Base-by-base conservation (phyloP, 2,797 vertebrate genomes). In the Sebastiscus albofasciatus region DNA sequence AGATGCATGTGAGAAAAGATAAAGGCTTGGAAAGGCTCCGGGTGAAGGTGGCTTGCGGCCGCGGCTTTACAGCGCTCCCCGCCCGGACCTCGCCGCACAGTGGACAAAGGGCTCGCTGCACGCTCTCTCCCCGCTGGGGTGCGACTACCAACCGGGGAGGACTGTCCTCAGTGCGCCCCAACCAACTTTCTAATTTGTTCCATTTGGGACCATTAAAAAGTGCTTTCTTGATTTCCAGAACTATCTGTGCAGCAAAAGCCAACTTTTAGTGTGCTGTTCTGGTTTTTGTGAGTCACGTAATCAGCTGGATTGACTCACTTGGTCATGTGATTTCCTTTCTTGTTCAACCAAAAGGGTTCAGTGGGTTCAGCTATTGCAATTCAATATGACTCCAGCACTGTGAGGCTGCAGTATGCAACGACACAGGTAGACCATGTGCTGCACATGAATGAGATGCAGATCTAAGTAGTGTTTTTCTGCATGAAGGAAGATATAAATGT, bases 251-350 rank as follows among this genome's bases (percentile, higher is more conserved):
- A 29, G 31, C 13, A 66, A 46, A 24, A 13, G 13, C 8, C 0
- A 0, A 49, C 31, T 22, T 14, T 11, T 11, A 6, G 8, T 9
- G n/a, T 2, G 6, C 26, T 65, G 33, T 27, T 5, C 49, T 20
- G 8, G n/a, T n/a, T 52, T 71, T 18, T 55, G 31, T n/a, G 4
- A 36, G 29, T 68, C 26, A 75, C 62, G 74, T 22, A 16, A 56
- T 49, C 24, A 20, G 54, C 55, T 64, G 42, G 49, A 72, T n/a
- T 12, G 26, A 64, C 4, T 13, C 24, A 58, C 33, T 24, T 11
- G 39, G 55, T 64, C 62, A 58, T 66, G 79, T 61, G 60, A 81
- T 24, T 65, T 72, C 14, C 22, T 16, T 66, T 46, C 81, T 59
- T 18, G 70, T 67, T 76, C 29, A 29, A 24, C 31, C 20, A 61